A percentile compares a stretch with the other conserved stretches of the same genome.
Evolutionary conservation across 2,113 vertebrate species (phyloP).

Genomic region (Bolborhynchus lineola): DNA sequence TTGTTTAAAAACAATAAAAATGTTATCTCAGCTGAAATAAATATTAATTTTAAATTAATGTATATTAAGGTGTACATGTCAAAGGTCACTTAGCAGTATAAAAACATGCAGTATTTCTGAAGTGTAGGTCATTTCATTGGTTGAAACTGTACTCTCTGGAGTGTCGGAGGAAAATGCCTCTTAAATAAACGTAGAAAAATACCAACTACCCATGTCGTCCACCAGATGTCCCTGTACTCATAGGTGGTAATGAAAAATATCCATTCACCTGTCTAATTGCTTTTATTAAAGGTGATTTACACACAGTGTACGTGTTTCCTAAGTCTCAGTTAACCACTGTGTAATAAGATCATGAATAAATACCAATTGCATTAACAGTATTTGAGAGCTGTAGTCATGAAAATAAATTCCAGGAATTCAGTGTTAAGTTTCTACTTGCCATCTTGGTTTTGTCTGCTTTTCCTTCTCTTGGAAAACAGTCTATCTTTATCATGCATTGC

Average conservation of each 20-base stretch:
- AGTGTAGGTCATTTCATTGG: background rate
- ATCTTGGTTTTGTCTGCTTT: background rate
- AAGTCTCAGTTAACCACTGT: background rate
- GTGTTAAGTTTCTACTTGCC: background rate
- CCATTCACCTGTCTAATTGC: background rate
- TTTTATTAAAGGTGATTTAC: background rate
- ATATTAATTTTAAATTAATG: background rate
- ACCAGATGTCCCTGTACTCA: constrained; percentile 74
- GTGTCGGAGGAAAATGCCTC: background rate
- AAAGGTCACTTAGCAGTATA: background rate
- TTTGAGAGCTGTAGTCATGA: background rate
- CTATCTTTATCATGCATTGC: background rate
- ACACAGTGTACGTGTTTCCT: background rate
- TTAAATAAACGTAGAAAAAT: background rate
- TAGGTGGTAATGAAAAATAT: constrained; percentile 6
- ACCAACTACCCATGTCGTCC: constrained; percentile 27
- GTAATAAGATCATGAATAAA: background rate
- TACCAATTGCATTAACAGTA: background rate
- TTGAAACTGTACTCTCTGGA: background rate
- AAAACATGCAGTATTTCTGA: background rate
- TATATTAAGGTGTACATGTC: background rate
- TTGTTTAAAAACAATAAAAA: background rate
- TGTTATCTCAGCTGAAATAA: background rate
- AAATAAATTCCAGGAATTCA: background rate
- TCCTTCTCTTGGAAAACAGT: background rate